Base-by-base conservation (phyloP, 1,140 invertebrate species). In the Araneus ventricosus region DNA sequence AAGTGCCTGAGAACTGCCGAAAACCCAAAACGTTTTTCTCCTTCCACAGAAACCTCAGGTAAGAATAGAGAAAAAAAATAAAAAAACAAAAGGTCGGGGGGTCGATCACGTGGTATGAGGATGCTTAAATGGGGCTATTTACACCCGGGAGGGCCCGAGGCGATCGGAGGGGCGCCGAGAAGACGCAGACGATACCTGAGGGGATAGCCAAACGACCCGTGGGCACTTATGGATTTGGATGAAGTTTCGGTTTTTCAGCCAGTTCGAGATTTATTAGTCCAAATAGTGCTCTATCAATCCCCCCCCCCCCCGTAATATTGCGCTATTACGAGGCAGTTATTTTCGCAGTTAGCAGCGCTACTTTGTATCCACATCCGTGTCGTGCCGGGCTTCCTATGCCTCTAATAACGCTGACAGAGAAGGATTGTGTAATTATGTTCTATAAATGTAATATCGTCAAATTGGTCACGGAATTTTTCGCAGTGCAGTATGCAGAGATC, bases 111-210 rank as follows among this genome's bases (percentile, higher is more conserved):
- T 90, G 89, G 75, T 90, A 61, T 57, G 34, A 52, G 61, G 90
- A 86, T 84, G 79, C 89, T 84, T 91, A 91, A 91, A 84, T 92
- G 90, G 90, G 61, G 63, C 80, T 92, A 92, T 92, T 92, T 85
- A 86, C 90, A 92, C 90, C 90, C 80, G 90, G 88, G 67, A 27
- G 70, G 70, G 6, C 86, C 86, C 57, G 34, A 61, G 86, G 61
- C 61, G 14, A 24, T 14, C 24, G 30, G 70, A n/a, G 22, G 75
- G 59, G 90, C 52, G 70, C 52, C 89, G 70, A 20, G 30, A 24
- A 67, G 27, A 39, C 67, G 88, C 39, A 70, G n/a, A 52, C 27
- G 67, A 45, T 27, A 39, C 41, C n/a, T 20, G 34, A 34, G 52
- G 79, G 79, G 61, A 37, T 39, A 14, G 37, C 59, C 67, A 41